Conservation (phyloP, 2,797 vertebrate species). For the Percopsis omiscomaycus region DNA sequence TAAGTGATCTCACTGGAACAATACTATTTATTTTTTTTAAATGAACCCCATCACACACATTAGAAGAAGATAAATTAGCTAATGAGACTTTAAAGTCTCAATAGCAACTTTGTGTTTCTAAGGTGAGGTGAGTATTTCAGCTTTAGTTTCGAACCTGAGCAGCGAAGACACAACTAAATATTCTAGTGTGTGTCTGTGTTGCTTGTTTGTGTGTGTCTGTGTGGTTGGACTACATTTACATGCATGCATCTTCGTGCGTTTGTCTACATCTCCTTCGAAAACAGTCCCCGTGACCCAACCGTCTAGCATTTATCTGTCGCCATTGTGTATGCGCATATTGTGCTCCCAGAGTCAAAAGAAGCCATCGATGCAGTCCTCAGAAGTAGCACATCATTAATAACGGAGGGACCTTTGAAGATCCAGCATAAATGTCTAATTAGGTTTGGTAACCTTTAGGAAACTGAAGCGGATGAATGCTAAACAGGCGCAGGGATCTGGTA, state of each 20-base stretch:
- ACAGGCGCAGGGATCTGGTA: constrained; percentile 67
- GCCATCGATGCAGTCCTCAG: constrained; percentile 73
- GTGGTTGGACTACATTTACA: background rate
- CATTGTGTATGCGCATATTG: constrained; percentile 73
- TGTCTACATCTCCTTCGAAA: too few relatives aligned
- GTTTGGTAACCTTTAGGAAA: constrained; percentile 83
- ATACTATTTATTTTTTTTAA: background rate
- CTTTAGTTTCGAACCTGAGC: too few relatives aligned
- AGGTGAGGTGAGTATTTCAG: too few relatives aligned
- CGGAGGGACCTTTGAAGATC: constrained; percentile 80
- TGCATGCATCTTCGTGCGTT: too few relatives aligned
- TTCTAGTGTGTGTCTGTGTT: background rate
- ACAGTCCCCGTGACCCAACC: too few relatives aligned
- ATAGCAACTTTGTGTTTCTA: too few relatives aligned
- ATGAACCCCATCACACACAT: too few relatives aligned
- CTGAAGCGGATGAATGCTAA: constrained; percentile 78
- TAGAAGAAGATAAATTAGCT: too few relatives aligned
- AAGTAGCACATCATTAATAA: constrained; percentile 82
- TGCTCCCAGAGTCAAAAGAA: constrained; percentile 62
- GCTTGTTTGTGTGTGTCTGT: constrained; percentile 1
- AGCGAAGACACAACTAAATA: too few relatives aligned
- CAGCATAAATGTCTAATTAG: constrained; percentile 83
- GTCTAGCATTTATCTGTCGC: constrained; percentile 39
- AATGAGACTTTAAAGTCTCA: too few relatives aligned
- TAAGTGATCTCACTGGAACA: background rate